Percentiles rank a stretch among this genome's conserved stretches.
Conservation (phyloP, 2,888 invertebrate species). For the Asteroscopus sphinx region DNA sequence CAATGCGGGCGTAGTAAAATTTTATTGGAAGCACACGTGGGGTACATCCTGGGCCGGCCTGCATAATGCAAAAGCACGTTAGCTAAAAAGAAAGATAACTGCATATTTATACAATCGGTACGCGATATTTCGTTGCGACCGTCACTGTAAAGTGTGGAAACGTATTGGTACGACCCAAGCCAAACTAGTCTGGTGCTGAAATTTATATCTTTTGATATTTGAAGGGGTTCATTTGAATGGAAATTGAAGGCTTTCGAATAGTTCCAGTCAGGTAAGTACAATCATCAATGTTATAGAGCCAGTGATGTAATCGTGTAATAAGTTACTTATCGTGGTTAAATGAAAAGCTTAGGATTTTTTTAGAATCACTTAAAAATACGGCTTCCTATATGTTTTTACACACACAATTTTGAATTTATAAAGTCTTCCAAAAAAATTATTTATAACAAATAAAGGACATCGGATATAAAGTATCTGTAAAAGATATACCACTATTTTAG, state of each 20-base stretch:
- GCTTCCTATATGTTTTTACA: too few species aligned
- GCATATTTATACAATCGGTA: conserved; percentile 88
- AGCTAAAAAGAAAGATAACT: conserved; percentile 89
- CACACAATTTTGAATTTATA: too few species aligned
- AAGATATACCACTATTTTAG: too few species aligned
- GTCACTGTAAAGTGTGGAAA: conserved; percentile 78
- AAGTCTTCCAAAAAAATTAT: too few species aligned
- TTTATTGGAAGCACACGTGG: conserved; percentile 88
- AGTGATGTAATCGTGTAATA: too few species aligned
- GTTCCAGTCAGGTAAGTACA: neutral
- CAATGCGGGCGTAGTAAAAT: conserved; percentile 87
- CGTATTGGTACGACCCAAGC: conserved; percentile 37
- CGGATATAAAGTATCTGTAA: too few species aligned
- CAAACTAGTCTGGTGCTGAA: conserved; percentile 22
- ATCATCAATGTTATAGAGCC: neutral
- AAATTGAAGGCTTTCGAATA: neutral
- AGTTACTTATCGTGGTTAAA: too few species aligned
- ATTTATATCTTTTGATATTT: conserved; percentile 24
- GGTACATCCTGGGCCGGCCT: conserved; percentile 70
- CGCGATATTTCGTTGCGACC: conserved; percentile 86
- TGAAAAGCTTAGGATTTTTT: too few species aligned
- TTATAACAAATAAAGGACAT: too few species aligned
- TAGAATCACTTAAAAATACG: too few species aligned
- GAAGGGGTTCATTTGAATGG: conserved; percentile 6
- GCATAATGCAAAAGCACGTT: conserved; percentile 88